A percentile compares a stretch with the other conserved stretches of the same genome.
These are phyloP conservation scores for Subanguina moxae DNA, from an alignment of 1,140 invertebrate genomes.

Conservation along the genomic window DNA sequence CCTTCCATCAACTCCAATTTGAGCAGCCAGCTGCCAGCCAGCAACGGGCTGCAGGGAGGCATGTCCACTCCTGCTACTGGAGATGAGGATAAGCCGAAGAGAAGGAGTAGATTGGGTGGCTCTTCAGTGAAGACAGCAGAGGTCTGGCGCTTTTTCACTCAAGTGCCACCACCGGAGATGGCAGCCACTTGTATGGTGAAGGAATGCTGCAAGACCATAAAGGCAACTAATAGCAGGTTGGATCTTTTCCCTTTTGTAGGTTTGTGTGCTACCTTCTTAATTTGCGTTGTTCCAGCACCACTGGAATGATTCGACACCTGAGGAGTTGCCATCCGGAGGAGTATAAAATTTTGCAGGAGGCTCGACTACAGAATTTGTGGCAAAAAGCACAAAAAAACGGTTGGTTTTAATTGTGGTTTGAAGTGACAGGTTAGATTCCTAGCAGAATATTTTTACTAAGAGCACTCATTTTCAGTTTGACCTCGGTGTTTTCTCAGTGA, in stretches of 20 bases:
- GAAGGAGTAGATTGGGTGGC: conserved; percentile 28
- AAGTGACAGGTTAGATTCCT: background rate
- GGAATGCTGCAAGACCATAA: conserved; percentile 33
- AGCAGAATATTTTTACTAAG: background rate
- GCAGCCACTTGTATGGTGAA: conserved; percentile 30
- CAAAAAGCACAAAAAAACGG: conserved; percentile 35
- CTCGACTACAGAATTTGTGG: conserved; percentile 13
- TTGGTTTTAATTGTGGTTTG: conserved; percentile 6
- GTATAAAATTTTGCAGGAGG: conserved; percentile 27
- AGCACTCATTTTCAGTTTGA: background rate
- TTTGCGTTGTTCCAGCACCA: conserved; percentile 29
- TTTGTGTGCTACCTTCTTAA: background rate
- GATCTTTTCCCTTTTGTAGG: background rate
- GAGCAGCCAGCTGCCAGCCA: too few species aligned
- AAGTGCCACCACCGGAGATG: conserved; percentile 33
- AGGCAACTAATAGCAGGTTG: conserved; percentile 44
- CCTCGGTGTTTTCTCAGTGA: background rate
- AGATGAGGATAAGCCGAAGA: conserved; percentile 23
- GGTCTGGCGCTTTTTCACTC: conserved; percentile 37
- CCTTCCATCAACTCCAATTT: too few species aligned
- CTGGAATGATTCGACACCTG: conserved; percentile 40
- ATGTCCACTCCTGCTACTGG: background rate
- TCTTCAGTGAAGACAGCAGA: conserved; percentile 39
- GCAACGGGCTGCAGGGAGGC: too few species aligned
- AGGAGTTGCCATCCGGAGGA: conserved; percentile 36